Evolutionary conservation across 2,113 vertebrate genomes (phyloP).

Genomic region (Cathartes aura): DNA sequence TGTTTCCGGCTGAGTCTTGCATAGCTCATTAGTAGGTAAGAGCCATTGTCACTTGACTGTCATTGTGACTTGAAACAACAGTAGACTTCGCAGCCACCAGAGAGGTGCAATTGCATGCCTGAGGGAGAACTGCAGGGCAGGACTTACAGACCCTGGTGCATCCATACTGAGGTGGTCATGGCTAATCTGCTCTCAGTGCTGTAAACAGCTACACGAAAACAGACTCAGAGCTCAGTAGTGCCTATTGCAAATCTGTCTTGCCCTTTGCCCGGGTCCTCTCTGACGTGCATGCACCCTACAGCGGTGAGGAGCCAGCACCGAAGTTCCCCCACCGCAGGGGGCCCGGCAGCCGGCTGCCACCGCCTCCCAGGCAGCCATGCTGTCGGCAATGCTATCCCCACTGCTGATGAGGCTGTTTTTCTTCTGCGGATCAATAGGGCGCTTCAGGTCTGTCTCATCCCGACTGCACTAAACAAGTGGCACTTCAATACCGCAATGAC

Average conservation of each 20-base stretch:
- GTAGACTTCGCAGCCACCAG: background rate
- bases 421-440: slow-evolving; percentile 18
- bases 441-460: slow-evolving; percentile 12
- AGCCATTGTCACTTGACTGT: background rate
- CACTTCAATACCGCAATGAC: background rate
- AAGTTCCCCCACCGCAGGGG: rapidly evolving
- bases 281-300: rapidly evolving
- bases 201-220: background rate
- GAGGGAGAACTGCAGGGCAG: background rate
- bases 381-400: background rate
- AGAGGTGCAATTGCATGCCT: background rate
- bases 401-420: slow-evolving; percentile 6
- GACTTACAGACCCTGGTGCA: background rate
- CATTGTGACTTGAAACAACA: background rate
- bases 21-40: background rate
- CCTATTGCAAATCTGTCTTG: background rate
- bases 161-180: background rate
- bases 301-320: background rate
- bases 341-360: background rate
- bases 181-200: background rate
- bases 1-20: background rate
- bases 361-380: background rate
- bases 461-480: background rate
- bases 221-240: background rate
- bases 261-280: background rate